Base-by-base conservation (phyloP, 30 jellyfish, hydroid and myxozoan genomes). In the Catostylus mosaicus region DNA sequence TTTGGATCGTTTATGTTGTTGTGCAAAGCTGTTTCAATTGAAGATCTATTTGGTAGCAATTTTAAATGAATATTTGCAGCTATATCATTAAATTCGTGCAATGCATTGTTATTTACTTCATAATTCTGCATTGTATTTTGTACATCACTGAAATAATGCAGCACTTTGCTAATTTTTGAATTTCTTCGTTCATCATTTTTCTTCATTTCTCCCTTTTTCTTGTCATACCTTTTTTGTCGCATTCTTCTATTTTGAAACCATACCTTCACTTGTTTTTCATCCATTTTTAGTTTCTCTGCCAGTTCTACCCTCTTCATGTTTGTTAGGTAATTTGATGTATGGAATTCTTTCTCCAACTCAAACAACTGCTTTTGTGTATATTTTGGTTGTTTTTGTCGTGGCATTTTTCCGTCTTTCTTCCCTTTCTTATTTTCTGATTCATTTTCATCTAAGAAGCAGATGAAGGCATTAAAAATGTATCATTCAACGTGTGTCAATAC, bases 181-280 rank as follows among this genome's bases (percentile, higher is more conserved):
- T 20, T 56, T 27, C 40, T 70, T 26, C 9, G 40, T 19, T 45
- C 80, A 57, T 31, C 52, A 8, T 37, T 38, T 56, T 56, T 57
- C 27, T 69, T 60, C 20, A 52, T 20, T 48, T 36, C 72, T 3
- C 40, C 31, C 30, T 63, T 65, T 20, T 30, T 60, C 29, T 30
- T 51, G 57, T 35, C 30, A n/a, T 38, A 74, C 70, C 50, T 85
- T 38, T 85, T 85, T 20, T 48, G 61, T 35, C 95, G 30, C 89
- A 73, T 73, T 57, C 95, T 85, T n/a, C 86, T 80, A 35, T 85
- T 85, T 66, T 85, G 95, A 65, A 85, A 85, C 95, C 95, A 85
- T 2, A 63, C 31, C 30, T 85, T 85, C 5, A 85, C 78, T 47
- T 85, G 95, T 37, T 61, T 74, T 67, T 85, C 95, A 12, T 31